These are phyloP conservation scores for Pandion haliaetus DNA, from an alignment of 2,113 vertebrate genomes.

Conservation along the genomic window DNA sequence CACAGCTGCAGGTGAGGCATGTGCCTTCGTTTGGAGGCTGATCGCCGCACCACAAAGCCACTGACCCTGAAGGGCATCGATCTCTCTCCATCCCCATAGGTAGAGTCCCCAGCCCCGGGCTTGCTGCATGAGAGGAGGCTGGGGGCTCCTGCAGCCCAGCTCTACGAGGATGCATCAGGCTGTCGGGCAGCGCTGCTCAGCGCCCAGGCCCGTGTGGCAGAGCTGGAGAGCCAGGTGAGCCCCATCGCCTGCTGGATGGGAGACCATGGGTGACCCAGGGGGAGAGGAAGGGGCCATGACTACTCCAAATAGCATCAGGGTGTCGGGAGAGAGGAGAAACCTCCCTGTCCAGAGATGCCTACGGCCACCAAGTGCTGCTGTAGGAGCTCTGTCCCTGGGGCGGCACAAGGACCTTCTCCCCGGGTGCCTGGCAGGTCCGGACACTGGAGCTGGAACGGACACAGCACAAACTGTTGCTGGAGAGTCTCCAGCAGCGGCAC, in stretches of 20 bases:
- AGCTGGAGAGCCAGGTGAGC: conserved; percentile 84
- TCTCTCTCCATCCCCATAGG: background rate
- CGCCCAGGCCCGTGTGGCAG: conserved; percentile 68
- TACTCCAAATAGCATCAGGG: background rate
- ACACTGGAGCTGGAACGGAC: conserved; percentile 80
- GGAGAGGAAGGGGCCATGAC: background rate
- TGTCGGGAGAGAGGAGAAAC: background rate
- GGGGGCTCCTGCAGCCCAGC: conserved; percentile 17
- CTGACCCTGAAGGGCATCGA: background rate
- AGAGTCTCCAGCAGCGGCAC: conserved; percentile 79
- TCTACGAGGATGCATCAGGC: background rate
- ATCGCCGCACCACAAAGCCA: background rate
- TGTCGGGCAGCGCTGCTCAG: conserved; percentile 59
- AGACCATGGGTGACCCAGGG: background rate
- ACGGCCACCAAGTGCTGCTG: background rate
- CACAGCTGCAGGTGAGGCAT: conserved; percentile 64
- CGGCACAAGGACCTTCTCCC: background rate
- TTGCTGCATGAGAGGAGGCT: conserved; percentile 23
- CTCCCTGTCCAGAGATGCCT: background rate
- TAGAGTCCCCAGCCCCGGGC: conserved; percentile 53
- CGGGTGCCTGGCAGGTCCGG: conserved; percentile 65
- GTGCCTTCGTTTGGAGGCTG: too few species aligned
- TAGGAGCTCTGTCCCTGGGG: background rate
- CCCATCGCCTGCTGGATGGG: too few species aligned
- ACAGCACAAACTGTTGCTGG: conserved; percentile 78